phyloP scores from a whole-genome alignment of 92 coral and sea anemone genomes.

The Zoanthus solanderi region DNA sequence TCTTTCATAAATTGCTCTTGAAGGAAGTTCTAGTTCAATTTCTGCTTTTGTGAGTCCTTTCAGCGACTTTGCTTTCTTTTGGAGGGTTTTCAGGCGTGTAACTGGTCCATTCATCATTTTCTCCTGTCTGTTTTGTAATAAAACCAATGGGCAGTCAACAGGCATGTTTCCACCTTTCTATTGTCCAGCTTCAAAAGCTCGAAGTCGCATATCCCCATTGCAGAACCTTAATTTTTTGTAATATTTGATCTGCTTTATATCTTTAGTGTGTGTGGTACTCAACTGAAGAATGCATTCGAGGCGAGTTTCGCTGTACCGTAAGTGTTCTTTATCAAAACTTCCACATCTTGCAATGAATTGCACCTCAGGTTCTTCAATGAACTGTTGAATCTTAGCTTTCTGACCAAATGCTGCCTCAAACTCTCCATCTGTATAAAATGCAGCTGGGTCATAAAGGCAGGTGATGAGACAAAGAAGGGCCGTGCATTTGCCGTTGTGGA shows the following conservation, averaged over 20 bases:
- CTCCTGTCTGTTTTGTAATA: slow-evolving; percentile 48
- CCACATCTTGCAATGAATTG: slow-evolving; percentile 47
- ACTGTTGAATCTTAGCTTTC: slow-evolving; percentile 32
- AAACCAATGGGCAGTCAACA: slow-evolving; percentile 23
- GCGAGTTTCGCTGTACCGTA: neutral
- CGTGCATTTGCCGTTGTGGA: slow-evolving; percentile 27
- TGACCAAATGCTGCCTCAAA: slow-evolving; percentile 38
- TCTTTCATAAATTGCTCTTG: neutral
- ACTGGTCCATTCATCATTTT: slow-evolving; percentile 41
- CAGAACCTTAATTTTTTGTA: slow-evolving; percentile 30
- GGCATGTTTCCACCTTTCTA: slow-evolving; percentile 52
- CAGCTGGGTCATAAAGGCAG: slow-evolving; percentile 52
- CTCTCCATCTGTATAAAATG: slow-evolving; percentile 51
- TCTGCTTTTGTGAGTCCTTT: neutral
- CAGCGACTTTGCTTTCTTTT: too few relatives aligned
- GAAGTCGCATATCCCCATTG: slow-evolving; percentile 38
- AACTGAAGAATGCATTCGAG: slow-evolving; percentile 6
- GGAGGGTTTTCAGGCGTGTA: slow-evolving; percentile 21
- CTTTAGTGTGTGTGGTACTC: neutral
- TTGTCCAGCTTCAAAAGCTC: slow-evolving; percentile 30
- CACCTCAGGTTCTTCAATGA: slow-evolving; percentile 44
- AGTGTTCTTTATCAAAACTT: slow-evolving; percentile 17
- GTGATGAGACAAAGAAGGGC: slow-evolving; percentile 42
- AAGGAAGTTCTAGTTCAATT: neutral
- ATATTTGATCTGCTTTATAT: neutral